phyloP scores from a whole-genome alignment of 2,113 vertebrate genomes.

The Puntigrus tetrazona region DNA sequence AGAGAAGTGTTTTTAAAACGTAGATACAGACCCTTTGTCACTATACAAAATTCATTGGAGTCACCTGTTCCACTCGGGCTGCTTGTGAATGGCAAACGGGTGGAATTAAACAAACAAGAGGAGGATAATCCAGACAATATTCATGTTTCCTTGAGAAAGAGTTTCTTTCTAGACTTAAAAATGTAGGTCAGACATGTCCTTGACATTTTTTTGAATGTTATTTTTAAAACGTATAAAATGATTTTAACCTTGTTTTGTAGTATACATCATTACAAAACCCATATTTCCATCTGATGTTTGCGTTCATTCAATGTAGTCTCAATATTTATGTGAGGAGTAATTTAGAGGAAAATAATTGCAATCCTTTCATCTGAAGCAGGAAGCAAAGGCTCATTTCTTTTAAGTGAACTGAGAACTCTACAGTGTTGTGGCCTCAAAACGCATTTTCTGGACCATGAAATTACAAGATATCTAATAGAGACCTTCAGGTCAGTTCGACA shows the following conservation, averaged over 20 bases:
- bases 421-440: slow-evolving; percentile 16
- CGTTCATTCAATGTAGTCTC: neutral
- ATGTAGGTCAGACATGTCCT: slow-evolving; percentile 28
- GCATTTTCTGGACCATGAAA: slow-evolving; percentile 34
- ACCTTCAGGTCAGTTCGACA: slow-evolving; percentile 42
- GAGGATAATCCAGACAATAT: slow-evolving; percentile 45
- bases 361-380: neutral
- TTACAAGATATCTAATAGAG: slow-evolving; percentile 35
- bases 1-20: slow-evolving; percentile 47
- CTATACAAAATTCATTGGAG: slow-evolving; percentile 17
- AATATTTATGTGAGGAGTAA: neutral
- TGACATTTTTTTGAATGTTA: neutral
- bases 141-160: slow-evolving; percentile 41
- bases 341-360: neutral
- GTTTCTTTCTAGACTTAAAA: slow-evolving; percentile 51
- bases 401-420: neutral
- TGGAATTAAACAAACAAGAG: slow-evolving; percentile 58
- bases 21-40: slow-evolving; percentile 25
- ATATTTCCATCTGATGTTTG: neutral
- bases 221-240: neutral
- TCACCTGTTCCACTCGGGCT: slow-evolving; percentile 58
- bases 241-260: neutral
- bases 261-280: neutral
- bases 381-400: neutral
- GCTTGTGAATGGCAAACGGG: slow-evolving; percentile 48